Evolutionary conservation across 1,140 invertebrate species (phyloP).

Genomic region (Eufriesea mexicana): DNA sequence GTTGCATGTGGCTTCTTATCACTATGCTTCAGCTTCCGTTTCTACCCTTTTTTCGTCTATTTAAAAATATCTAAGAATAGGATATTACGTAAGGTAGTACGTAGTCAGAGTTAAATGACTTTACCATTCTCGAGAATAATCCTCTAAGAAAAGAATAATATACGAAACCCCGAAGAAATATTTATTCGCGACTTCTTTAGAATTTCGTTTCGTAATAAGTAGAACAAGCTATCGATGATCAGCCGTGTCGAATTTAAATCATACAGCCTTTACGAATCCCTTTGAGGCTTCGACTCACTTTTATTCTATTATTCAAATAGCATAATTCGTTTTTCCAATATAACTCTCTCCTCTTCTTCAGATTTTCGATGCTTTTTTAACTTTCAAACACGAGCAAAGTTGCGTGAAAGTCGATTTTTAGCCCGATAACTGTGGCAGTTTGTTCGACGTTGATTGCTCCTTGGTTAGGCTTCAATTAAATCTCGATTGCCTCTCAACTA

Average conservation of each 20-base stretch:
- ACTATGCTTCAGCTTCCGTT: background rate
- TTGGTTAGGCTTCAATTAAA: slow-evolving; percentile 25
- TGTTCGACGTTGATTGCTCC: background rate
- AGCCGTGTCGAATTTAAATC: no score
- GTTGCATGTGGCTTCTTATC: slow-evolving; percentile 38
- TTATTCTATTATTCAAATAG: background rate
- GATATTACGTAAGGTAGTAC: background rate
- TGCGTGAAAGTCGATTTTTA: background rate
- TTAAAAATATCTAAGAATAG: background rate
- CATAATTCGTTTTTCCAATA: background rate
- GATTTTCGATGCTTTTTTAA: background rate
- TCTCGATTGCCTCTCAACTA: slow-evolving; percentile 4
- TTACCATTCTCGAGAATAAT: background rate
- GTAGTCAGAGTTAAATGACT: background rate
- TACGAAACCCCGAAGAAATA: background rate
- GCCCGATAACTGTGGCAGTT: no score
- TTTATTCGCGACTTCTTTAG: background rate
- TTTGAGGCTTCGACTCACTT: background rate
- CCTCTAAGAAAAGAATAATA: no score
- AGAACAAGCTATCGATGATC: background rate
- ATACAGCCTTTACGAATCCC: background rate
- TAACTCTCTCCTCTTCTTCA: background rate
- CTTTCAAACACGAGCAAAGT: no score
- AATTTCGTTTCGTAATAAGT: background rate
- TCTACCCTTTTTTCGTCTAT: background rate